Evolutionary conservation across 2,113 vertebrate genomes (phyloP).

Genomic region (Condylura cristata): DNA sequence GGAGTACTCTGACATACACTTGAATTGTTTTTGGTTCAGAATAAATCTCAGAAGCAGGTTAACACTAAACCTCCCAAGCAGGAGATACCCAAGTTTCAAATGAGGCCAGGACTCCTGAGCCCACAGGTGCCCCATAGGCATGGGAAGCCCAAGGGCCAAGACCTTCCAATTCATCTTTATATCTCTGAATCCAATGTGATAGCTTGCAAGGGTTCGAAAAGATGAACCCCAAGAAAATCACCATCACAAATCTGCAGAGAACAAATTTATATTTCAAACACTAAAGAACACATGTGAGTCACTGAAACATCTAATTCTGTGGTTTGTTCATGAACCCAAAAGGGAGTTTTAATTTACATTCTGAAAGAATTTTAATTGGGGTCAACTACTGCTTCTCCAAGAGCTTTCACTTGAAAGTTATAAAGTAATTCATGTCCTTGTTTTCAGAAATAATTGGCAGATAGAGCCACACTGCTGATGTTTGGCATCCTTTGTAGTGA

Average conservation of each 20-base stretch:
- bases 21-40: background rate
- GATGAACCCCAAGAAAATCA: background rate
- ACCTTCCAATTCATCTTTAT: background rate
- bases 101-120: background rate
- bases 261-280: background rate
- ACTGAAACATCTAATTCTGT: constrained; percentile 26
- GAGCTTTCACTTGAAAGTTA: background rate
- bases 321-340: constrained; percentile 10
- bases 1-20: background rate
- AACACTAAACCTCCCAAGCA: background rate
- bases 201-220: background rate
- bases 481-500: background rate
- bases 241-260: background rate
- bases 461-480: background rate
- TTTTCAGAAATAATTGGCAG: constrained; percentile 1
- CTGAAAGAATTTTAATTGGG: constrained; percentile 33
- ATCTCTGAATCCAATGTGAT: background rate
- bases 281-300: background rate
- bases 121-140: background rate
- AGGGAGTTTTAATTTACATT: constrained; percentile 1
- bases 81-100: background rate
- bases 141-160: background rate
- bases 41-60: background rate
- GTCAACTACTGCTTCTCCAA: background rate
- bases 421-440: background rate